Conservation (phyloP, 2,113 vertebrate genomes). For the Gavialis gangeticus region DNA sequence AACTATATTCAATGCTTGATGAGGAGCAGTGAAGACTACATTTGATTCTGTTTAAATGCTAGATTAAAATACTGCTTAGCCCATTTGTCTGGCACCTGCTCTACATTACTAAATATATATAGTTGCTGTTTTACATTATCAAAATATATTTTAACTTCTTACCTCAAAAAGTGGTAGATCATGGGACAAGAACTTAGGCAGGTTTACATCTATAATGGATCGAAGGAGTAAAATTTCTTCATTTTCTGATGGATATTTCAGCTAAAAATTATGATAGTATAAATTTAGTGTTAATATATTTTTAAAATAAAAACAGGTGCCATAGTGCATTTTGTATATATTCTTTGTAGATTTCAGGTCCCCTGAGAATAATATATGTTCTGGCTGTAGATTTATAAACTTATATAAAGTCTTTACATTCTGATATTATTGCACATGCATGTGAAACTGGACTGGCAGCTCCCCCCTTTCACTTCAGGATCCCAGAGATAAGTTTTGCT, state of each 20-base stretch:
- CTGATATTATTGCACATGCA: neutral
- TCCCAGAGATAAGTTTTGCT: neutral
- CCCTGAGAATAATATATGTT: neutral
- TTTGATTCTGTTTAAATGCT: neutral
- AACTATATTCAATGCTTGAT: neutral
- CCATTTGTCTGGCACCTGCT: neutral
- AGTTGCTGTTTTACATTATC: neutral
- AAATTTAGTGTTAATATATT: neutral
- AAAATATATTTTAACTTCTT: conserved; percentile 30
- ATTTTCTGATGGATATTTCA: conserved; percentile 89
- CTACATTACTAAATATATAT: neutral
- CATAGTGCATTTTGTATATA: neutral
- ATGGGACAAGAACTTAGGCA: conserved; percentile 91
- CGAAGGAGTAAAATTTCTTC: conserved; percentile 91
- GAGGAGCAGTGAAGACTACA: neutral
- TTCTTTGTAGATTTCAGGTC: neutral
- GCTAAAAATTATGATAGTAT: conserved; percentile 66
- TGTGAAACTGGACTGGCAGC: neutral
- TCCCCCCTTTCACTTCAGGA: neutral
- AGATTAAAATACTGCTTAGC: neutral
- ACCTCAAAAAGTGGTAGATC: conserved; percentile 95
- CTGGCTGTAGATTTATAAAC: neutral
- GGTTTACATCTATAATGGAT: conserved; percentile 93
- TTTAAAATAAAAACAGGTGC: neutral
- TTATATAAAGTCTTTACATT: neutral